phyloP scores from a whole-genome alignment of 2,113 vertebrate species.

The Malurus cyaneus region DNA sequence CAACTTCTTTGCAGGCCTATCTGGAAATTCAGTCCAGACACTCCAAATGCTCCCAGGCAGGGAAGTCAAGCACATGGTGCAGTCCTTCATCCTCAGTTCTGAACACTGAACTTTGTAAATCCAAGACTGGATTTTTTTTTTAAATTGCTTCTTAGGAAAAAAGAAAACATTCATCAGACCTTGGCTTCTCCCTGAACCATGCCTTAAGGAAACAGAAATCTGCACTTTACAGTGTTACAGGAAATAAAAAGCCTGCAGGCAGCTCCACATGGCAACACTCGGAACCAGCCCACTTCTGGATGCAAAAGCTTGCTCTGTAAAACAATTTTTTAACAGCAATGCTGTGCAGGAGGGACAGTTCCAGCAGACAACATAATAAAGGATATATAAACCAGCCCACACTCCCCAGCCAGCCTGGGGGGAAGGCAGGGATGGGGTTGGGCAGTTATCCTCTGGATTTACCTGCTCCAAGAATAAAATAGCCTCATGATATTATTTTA shows the following conservation, averaged over 20 bases:
- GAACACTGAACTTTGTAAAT: not conserved
- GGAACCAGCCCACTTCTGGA: not conserved
- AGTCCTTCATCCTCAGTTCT: not conserved
- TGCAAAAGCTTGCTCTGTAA: not conserved
- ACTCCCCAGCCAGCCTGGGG: not conserved
- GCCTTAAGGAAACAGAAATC: not conserved
- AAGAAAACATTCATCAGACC: not conserved
- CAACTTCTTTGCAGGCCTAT: not conserved
- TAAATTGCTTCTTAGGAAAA: not conserved
- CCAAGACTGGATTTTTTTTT: not conserved
- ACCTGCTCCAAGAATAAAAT: not conserved
- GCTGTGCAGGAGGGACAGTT: not conserved
- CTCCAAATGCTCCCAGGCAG: not conserved
- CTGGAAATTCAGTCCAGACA: not conserved
- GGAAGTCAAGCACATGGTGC: not conserved
- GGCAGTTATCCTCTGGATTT: not conserved
- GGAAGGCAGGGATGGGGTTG: not conserved
- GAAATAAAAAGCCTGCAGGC: not conserved
- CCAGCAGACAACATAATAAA: fast-evolving
- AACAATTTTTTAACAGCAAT: not conserved
- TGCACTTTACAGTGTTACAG: not conserved
- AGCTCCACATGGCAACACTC: not conserved
- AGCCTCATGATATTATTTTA: not conserved
- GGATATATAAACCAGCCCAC: not conserved
- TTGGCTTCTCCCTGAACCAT: not conserved